These are phyloP conservation scores for Dastarcus helophoroides DNA, from an alignment of 2,888 invertebrate genomes.

Conservation along the genomic window DNA sequence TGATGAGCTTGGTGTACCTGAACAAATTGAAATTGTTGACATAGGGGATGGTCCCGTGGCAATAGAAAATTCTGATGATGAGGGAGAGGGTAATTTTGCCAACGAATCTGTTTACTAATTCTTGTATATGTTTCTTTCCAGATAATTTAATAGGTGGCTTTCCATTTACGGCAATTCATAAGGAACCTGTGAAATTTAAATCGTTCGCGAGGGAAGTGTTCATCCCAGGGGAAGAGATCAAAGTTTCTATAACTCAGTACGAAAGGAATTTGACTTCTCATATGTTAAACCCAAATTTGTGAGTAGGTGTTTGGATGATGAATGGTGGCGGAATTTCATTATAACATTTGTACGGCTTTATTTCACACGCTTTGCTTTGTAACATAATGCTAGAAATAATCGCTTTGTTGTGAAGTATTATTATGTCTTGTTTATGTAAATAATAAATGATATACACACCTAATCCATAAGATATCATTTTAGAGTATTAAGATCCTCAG, in stretches of 20 bases:
- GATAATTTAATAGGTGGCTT: conserved; percentile 26
- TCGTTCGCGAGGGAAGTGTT: conserved; percentile 67
- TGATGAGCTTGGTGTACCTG: conserved; percentile 66
- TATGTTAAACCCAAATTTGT: conserved; percentile 82
- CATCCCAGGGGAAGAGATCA: conserved; percentile 66
- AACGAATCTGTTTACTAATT: background rate
- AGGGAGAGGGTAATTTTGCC: conserved; percentile 18
- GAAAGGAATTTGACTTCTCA: conserved; percentile 77
- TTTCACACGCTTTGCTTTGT: too few relatives aligned
- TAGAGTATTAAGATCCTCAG: too few relatives aligned
- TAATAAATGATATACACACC: too few relatives aligned
- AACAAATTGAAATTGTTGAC: conserved; percentile 57
- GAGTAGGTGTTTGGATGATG: too few relatives aligned
- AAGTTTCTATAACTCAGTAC: conserved; percentile 62
- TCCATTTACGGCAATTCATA: conserved; percentile 55
- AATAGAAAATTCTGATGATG: conserved; percentile 33
- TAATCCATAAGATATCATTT: too few relatives aligned
- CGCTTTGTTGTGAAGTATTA: too few relatives aligned
- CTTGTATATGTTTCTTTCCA: conserved; percentile 8
- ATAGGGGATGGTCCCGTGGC: conserved; percentile 42
- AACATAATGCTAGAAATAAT: too few relatives aligned
- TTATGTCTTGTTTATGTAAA: too few relatives aligned
- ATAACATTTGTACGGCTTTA: too few relatives aligned
- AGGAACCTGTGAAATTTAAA: conserved; percentile 59
- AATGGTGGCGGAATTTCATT: too few relatives aligned